These are phyloP conservation scores for Colossoma macropomum DNA, from an alignment of 2,113 vertebrate genomes.

Conservation along the genomic window DNA sequence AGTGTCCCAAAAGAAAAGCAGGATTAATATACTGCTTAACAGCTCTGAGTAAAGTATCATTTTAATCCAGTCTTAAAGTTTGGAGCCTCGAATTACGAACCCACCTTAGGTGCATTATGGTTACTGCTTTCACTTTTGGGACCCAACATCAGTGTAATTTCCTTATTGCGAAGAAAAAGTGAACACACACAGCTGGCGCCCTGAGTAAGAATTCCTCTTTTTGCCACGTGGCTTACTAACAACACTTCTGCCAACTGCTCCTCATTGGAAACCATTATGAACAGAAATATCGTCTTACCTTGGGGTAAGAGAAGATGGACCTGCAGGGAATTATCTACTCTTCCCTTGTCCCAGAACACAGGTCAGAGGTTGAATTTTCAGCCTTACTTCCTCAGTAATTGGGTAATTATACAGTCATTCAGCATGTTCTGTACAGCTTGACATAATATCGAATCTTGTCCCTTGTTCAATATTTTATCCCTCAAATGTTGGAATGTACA, in stretches of 20 bases:
- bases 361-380: slow-evolving; percentile 3
- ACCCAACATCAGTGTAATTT: too few relatives aligned
- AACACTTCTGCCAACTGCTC: not conserved
- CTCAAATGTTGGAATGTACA: not conserved
- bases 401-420: not conserved
- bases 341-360: not conserved
- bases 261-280: not conserved
- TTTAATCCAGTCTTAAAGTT: not conserved
- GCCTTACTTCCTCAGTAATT: not conserved
- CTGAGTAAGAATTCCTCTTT: not conserved
- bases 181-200: too few relatives aligned
- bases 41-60: not conserved
- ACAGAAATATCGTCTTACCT: not conserved
- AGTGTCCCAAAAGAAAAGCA: not conserved
- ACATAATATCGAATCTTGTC: not conserved
- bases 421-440: not conserved
- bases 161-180: too few relatives aligned
- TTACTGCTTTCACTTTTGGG: too few relatives aligned
- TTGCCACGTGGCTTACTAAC: not conserved
- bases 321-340: not conserved
- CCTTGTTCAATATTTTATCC: not conserved
- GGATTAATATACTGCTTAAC: not conserved
- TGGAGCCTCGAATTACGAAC: too few relatives aligned
- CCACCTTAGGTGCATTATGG: too few relatives aligned
- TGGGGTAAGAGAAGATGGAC: not conserved